A percentile compares a stretch with the other conserved stretches of the same genome.
These are phyloP conservation scores for Anticlea derivata DNA, from an alignment of 2,888 invertebrate genomes.

Conservation along the genomic window DNA sequence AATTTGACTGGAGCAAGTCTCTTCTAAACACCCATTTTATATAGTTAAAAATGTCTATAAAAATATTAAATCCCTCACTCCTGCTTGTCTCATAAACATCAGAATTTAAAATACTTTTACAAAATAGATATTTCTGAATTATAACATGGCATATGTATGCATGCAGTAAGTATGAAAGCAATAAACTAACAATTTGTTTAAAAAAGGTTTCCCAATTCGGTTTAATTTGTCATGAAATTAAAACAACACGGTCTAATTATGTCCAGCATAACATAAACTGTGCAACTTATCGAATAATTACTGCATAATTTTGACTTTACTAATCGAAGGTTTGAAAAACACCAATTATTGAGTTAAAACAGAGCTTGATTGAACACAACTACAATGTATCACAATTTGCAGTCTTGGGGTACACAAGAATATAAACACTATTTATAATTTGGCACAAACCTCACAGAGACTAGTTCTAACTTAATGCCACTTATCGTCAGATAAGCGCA, in stretches of 20 bases:
- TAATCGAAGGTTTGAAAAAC: constrained; percentile 9
- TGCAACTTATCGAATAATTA: constrained; percentile 37
- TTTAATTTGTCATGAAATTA: constrained; percentile 7
- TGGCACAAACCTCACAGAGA: constrained; percentile 62
- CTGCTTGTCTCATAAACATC: constrained; percentile 13
- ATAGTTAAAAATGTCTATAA: constrained; percentile 33
- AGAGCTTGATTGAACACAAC: constrained; percentile 42
- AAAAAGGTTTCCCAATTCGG: constrained; percentile 34
- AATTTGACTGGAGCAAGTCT: constrained; percentile 2
- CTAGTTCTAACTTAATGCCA: constrained; percentile 57
- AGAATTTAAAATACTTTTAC: constrained; percentile 34
- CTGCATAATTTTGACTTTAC: constrained; percentile 3
- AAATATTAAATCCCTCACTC: constrained; percentile 35
- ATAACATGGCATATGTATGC: too few relatives aligned
- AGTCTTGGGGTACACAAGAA: constrained; percentile 64
- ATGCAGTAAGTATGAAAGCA: constrained; percentile 14
- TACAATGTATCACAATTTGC: constrained; percentile 66
- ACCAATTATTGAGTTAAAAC: constrained; percentile 30
- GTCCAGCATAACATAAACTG: constrained; percentile 67
- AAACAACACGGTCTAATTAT: constrained; percentile 55
- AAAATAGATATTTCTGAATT: constrained; percentile 53
- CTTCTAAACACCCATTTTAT: neutral
- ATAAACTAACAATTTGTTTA: constrained; percentile 14
- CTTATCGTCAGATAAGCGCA: constrained; percentile 69
- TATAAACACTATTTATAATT: constrained; percentile 53